Evolutionary conservation across 2,888 invertebrate species (phyloP), one percentile per base, ranked within the genome.

Genomic region (Palloptera scutellata): DNA sequence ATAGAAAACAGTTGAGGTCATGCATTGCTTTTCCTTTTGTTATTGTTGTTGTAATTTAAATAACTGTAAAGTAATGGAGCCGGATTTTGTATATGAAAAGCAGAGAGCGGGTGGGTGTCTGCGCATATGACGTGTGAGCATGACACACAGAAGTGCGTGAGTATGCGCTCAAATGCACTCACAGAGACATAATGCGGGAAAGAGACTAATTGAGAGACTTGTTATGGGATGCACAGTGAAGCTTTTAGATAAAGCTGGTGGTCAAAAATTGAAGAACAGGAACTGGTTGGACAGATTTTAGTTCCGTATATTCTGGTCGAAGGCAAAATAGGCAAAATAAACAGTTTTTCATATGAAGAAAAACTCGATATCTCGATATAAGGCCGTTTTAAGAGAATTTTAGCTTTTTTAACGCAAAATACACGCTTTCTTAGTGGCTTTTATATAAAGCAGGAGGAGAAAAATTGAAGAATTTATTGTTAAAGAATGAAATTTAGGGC

Each of bases 51-150:
- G 64, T 57, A 9, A 15, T 52, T 41, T 20, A 42, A 59, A 59
- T 64, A 64, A 58, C 64, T 51, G 64, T 58, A 59, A 64, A 58
- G 43, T 64, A 58, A 58, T 59, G 64, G 42, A 30, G 30, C n/a
- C 11, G 11, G 40, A 57, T 48, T 48, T 48, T 60, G 51, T 60
- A 48, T 51, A 3, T 1, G 20, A 20, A 17, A 12, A 15, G 40
- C 4, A 30, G 1, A 0, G 1, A 10, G 45, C 15, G 17, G 19
- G 54, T 19, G 53, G 15, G 51, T 42, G 17, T 15, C 1, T 12
- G 5, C n/a, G n/a, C 2, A 11, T 17, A 1, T 20, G 40, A 15
- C 11, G 1, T 42, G 41, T 42, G 42, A n/a, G 41, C 19, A 42
- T 30, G 4, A 20, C 48, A 61, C 20, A 51, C 42, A 30, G 13